Evolutionary conservation across 2,888 invertebrate genomes (phyloP).

Genomic region (Melanophora roralis): DNA sequence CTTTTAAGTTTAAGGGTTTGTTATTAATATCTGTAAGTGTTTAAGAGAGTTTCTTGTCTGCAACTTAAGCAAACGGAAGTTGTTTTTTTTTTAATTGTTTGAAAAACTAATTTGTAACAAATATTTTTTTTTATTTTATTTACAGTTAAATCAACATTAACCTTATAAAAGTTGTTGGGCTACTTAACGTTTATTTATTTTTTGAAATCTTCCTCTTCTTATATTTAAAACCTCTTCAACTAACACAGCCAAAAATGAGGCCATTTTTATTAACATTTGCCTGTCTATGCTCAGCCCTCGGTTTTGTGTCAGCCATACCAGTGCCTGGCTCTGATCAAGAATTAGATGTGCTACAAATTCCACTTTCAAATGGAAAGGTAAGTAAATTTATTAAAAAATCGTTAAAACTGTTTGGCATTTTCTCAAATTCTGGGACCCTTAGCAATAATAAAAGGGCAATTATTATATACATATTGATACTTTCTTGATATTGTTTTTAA

Average conservation of each 20-base stretch:
- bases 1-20: not conserved
- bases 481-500: too few species aligned
- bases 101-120: not conserved
- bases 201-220: not conserved
- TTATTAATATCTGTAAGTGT: not conserved
- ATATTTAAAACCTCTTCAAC: slow-evolving; percentile 37
- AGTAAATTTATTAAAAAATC: too few species aligned
- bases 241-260: too few species aligned
- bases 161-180: slow-evolving; percentile 59
- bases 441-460: too few species aligned
- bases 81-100: slow-evolving; percentile 18
- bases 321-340: slow-evolving; percentile 73
- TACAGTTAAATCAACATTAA: slow-evolving; percentile 62
- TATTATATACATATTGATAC: too few species aligned
- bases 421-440: too few species aligned
- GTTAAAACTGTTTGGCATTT: too few species aligned
- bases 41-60: not conserved
- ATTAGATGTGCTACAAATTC: slow-evolving; percentile 76
- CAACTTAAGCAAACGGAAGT: slow-evolving; percentile 12
- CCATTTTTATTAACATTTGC: slow-evolving; percentile 66
- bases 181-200: slow-evolving; percentile 24
- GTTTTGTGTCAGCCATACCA: slow-evolving; percentile 71
- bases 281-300: slow-evolving; percentile 70
- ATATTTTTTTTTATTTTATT: slow-evolving; percentile 36
- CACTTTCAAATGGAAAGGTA: slow-evolving; percentile 76